phyloP scores from a whole-genome alignment of 2,797 vertebrate species.

The Pseudochaenichthys georgianus region DNA sequence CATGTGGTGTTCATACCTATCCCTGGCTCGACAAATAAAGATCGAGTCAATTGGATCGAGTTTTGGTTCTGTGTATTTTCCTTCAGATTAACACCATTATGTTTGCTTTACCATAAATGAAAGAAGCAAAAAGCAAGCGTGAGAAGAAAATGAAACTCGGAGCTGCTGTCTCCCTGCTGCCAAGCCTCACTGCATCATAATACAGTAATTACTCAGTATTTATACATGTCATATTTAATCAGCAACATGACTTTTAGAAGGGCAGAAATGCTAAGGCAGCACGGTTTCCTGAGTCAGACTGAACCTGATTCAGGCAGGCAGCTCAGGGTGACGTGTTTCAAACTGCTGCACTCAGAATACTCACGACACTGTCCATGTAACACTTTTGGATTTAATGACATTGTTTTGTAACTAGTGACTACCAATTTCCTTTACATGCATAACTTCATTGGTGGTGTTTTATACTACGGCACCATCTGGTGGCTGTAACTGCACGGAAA shows the following conservation, averaged over 20 bases:
- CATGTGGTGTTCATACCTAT: too few relatives aligned
- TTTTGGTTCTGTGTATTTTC: background rate
- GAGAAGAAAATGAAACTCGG: background rate
- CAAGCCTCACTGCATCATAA: conserved; percentile 30
- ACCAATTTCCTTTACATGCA: too few relatives aligned
- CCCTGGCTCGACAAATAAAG: too few relatives aligned
- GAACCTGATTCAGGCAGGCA: conserved; percentile 20
- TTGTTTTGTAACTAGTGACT: too few relatives aligned
- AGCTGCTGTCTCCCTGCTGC: conserved; percentile 14
- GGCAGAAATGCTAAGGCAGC: conserved; percentile 23
- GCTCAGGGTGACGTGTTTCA: background rate
- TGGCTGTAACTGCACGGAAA: background rate
- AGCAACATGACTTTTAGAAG: conserved; percentile 19
- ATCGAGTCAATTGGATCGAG: too few relatives aligned
- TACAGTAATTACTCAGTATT: conserved; percentile 44
- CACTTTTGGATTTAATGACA: too few relatives aligned
- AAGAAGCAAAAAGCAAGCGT: background rate
- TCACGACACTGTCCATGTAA: too few relatives aligned
- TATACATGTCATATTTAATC: conserved; percentile 36
- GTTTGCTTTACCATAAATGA: background rate
- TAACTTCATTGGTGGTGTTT: background rate
- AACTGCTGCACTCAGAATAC: too few relatives aligned
- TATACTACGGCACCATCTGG: background rate
- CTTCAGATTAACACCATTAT: background rate
- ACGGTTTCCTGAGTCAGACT: conserved; percentile 20